Base-by-base conservation (phyloP, 2,113 vertebrate genomes). In the Indri indri region DNA sequence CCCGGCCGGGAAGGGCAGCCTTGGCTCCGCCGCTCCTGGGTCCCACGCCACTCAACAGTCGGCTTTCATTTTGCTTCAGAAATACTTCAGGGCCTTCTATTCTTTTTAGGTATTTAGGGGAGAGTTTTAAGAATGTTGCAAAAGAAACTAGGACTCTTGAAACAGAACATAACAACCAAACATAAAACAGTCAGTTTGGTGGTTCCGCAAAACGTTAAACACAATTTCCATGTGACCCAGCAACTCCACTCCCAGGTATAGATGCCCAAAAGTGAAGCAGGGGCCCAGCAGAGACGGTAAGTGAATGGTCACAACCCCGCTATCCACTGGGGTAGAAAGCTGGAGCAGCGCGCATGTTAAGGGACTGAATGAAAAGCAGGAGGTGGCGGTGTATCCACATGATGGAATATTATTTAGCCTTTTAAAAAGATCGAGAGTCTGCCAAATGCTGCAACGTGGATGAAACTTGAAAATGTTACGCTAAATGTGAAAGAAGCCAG, bases 11-110 rank as follows among this genome's bases (percentile, higher is more conserved):
- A 52, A 25, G 25, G 34, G 40, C 13, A 4, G 65, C 17, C 27
- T 20, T 9, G 59, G n/a, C 27, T 8, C 34, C 1, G 5, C 30
- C 8, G 0, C 4, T 34, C 5, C 32, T 47, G 42, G 40, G 16
- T n/a, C 32, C 37, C 65, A 34, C 6, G 13, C 12, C 13, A 23
- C 40, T 96, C 54, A 34, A 34, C 14, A 22, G 47, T 18, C 1
- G 5, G 52, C 10, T 79, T 74, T 94, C 25, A 47, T 79, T 66
- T 88, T n/a, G 37, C 47, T 85, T 70, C 30, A 17, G 61, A 63
- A 61, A 63, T 37, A n/a, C 59, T 50, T n/a, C 32, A 82, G 68
- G 37, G n/a, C 57, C 27, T 23, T 57, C 73, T 71, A 57, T 40
- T 76, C 3, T 52, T 86, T 87, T 65, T 27, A 8, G 50, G 34